Base-by-base conservation (phyloP, 2,113 vertebrate genomes). In the Hippocampus comes region DNA sequence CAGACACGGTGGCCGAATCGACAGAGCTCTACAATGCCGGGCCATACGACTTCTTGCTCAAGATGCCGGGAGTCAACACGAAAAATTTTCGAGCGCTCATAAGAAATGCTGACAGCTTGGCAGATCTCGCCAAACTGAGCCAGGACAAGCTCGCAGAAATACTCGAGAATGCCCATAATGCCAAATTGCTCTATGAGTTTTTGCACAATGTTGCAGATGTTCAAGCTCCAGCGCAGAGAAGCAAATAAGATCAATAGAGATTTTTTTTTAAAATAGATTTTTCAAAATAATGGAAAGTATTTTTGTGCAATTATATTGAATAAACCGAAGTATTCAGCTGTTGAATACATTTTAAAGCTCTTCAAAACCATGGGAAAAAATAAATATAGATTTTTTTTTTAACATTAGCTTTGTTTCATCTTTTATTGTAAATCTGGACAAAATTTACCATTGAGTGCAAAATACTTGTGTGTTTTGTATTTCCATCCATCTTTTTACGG, bases 21-120 rank as follows among this genome's bases (percentile, higher is more conserved):
- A 78, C 84, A 1, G 95, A 94, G 43, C 93, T 93, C 17, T 98
- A 96, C 63, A 98, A 93, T 79, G 94, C 97, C 0, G 97, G 96
- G 0, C 95, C 97, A 27, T 94, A 98, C 63, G 97, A 99, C 86
- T 97, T 99, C 75, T 81, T 99, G 23, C 68, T 98, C 1, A 96
- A 95, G 78, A 95, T 99, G 95, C 97, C 97, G 0, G 97, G 97
- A 2, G 84, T 99, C 27, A 97, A 92, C 23, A 82, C 89, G 15
- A 98, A 97, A 80, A 99, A 98, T 84, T 95, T 92, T 11, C 88
- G 86, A 64, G 86, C 93, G 18, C 51, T 99, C 34, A 90, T 98
- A 81, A 95, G 81, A 79, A 92, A 88, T 0, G 91, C 95, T 0
- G 89, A 86, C 79, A 96, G 88, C 87, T 88, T 99, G 49, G 94